phyloP scores from a whole-genome alignment of 2,797 vertebrate genomes.

The Alcedo quadribrachys region DNA sequence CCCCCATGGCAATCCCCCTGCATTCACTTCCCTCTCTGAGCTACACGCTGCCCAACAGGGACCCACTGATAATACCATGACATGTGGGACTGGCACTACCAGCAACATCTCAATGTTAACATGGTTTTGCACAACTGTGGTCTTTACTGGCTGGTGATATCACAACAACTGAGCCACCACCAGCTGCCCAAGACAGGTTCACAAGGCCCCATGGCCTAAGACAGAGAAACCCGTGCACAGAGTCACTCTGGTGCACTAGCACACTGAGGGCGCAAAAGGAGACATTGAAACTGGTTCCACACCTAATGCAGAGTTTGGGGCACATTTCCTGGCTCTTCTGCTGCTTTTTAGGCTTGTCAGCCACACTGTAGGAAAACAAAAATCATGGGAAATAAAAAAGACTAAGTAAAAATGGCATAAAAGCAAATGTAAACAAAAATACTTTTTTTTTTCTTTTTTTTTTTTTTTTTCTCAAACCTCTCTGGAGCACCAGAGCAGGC shows the following conservation, averaged over 20 bases:
- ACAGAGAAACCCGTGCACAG: slow-evolving; percentile 24
- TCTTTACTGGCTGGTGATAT: neutral
- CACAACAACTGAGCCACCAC: neutral
- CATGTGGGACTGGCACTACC: neutral
- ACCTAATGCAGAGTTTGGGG: slow-evolving; percentile 76
- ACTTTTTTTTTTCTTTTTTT: neutral
- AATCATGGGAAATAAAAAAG: slow-evolving; percentile 74
- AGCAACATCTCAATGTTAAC: neutral
- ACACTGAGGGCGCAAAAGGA: slow-evolving; percentile 72
- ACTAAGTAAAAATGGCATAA: slow-evolving; percentile 73
- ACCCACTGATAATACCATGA: neutral
- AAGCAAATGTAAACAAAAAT: slow-evolving; percentile 65
- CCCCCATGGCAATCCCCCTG: neutral
- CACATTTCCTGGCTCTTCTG: slow-evolving; percentile 76
- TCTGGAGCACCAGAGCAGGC: slow-evolving; percentile 55
- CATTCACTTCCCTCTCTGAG: neutral
- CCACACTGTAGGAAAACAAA: slow-evolving; percentile 77
- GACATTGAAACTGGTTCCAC: slow-evolving; percentile 73
- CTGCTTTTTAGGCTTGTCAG: slow-evolving; percentile 77
- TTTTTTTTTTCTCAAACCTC: neutral
- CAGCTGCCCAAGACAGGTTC: neutral
- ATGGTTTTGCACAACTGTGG: neutral
- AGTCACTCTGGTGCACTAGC: slow-evolving; percentile 29
- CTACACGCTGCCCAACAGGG: neutral
- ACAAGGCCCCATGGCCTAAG: slow-evolving; percentile 1